Base-by-base conservation (phyloP, 2,888 invertebrate genomes). In the Ophion ellenae region DNA sequence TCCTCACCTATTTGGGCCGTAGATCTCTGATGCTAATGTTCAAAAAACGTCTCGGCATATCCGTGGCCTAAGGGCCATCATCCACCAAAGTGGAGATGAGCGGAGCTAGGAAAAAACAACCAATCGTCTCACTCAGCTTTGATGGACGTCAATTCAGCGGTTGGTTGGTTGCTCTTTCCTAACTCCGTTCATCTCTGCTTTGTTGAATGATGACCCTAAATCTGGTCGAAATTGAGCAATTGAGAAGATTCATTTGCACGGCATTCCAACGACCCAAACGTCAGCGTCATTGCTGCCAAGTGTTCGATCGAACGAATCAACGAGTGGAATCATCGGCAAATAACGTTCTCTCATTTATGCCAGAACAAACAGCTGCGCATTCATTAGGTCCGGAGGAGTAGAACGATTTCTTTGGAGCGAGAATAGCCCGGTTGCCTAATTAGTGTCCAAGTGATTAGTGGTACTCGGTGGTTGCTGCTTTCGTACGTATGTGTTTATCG, bases 381-480 rank as follows among this genome's bases (percentile, higher is more conserved):
- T 80, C 64, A 47, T 70, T 71, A 53, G n/a, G 57, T 40, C 57
- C 24, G 40, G 63, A 61, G 70, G 32, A 73, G 17, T 70, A 47
- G 17, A 11, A n/a, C 24, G 53, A 61, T 74, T 85, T 69, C 67
- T 32, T 71, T 20, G n/a, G 64, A 11, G 59, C 70, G 45, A 36
- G 17, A n/a, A 45, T 40, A 71, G 57, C 28, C 40, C 66, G 59
- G 40, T 24, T 76, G 77, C 84, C 81, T 84, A 86, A 86, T 84
- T 86, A 86, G 86, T 78, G 83, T 86, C 78, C 14, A 40, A 28
- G 61, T 84, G 86, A 83, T 86, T 86, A 78, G 83, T 79, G 47
- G 66, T 69, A 83, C 59, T 84, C 17, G 17, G 17, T 28, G 81
- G 61, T 36, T 28, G 63, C 53, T 73, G 79, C 79, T 76, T 61